Percentiles rank a stretch among this genome's conserved stretches.
phyloP scores from a whole-genome alignment of 1,140 invertebrate genomes.

The Megathymus violae region DNA sequence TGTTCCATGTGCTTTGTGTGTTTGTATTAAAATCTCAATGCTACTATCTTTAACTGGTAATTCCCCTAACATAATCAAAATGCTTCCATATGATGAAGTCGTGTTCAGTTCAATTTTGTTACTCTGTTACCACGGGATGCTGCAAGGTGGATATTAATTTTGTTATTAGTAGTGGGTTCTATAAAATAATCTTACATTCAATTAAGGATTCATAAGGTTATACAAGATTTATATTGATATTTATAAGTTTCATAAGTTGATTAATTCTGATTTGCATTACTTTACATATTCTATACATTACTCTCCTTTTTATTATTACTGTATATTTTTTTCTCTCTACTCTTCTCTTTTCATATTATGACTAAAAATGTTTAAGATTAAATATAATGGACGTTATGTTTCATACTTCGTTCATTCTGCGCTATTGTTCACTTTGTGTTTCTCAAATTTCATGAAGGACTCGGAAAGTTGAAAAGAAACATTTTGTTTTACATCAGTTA shows the following conservation, averaged over 20 bases:
- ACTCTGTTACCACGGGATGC: too few relatives aligned
- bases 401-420: not conserved
- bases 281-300: too few relatives aligned
- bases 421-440: not conserved
- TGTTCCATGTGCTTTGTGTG: constrained; percentile 57
- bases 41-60: constrained; percentile 5
- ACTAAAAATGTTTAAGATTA: not conserved
- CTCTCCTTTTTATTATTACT: too few relatives aligned
- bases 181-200: too few relatives aligned
- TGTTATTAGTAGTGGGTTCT: too few relatives aligned
- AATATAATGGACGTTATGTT: not conserved
- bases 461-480: not conserved
- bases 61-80: not conserved
- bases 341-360: not conserved
- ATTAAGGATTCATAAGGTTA: too few relatives aligned
- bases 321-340: too few relatives aligned
- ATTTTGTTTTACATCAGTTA: not conserved
- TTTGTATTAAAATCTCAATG: constrained; percentile 28
- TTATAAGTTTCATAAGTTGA: too few relatives aligned
- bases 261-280: too few relatives aligned
- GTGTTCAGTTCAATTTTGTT: too few relatives aligned
- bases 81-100: not conserved
- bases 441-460: not conserved
- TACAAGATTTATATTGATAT: too few relatives aligned
- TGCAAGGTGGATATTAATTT: too few relatives aligned